These are phyloP conservation scores for Theocolax elegans DNA, from an alignment of 1,140 invertebrate species.

Conservation along the genomic window DNA sequence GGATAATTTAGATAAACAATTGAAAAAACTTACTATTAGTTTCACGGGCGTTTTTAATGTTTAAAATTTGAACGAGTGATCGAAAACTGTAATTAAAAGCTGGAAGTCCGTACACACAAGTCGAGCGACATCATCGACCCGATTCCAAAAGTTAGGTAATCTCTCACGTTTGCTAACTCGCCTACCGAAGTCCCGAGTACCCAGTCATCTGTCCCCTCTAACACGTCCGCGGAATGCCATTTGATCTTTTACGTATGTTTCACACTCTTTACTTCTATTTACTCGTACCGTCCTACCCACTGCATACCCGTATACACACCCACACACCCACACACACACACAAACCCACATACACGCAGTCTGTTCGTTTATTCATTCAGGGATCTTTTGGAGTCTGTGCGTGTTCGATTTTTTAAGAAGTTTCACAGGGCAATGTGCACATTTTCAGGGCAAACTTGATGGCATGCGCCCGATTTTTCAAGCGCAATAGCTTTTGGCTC, in stretches of 20 bases:
- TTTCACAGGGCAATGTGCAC: background rate
- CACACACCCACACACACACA: no score
- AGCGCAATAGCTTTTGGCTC: constrained; percentile 11
- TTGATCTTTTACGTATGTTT: no score
- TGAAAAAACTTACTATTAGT: no score
- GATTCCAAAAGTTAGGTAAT: constrained; percentile 14
- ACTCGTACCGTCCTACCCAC: background rate
- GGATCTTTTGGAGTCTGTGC: background rate
- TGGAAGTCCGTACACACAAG: no score
- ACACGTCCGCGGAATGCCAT: background rate
- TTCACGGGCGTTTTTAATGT: no score
- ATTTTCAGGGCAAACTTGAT: background rate
- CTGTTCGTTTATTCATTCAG: background rate
- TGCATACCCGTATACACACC: no score
- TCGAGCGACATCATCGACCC: no score
- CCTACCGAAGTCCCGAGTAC: background rate
- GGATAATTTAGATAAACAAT: no score
- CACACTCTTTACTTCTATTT: constrained; percentile 7
- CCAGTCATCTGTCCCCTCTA: no score
- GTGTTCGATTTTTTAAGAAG: background rate
- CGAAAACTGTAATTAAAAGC: no score
- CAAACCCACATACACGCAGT: no score
- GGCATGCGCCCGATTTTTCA: constrained; percentile 19
- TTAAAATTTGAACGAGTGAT: no score
- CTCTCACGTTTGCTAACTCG: background rate